Evolutionary conservation across 2,113 vertebrate species (phyloP).

Genomic region (Astur gentilis): DNA sequence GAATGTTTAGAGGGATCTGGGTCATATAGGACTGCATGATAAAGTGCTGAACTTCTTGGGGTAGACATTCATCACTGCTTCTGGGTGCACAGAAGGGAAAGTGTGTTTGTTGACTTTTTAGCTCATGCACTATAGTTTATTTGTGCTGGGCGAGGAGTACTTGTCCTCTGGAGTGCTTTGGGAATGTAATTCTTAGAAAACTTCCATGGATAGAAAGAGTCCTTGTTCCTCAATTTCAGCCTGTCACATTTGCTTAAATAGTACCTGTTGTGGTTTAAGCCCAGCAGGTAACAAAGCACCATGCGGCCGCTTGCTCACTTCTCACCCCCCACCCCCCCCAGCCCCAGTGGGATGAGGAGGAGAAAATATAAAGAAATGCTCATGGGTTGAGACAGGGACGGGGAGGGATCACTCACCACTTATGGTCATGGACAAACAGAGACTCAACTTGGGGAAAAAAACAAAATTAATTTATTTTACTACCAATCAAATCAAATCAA

Average conservation of each 20-base stretch:
- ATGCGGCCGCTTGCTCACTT: rapidly evolving
- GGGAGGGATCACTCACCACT: too few relatives aligned
- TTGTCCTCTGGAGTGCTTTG: neutral
- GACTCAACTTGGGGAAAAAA: too few relatives aligned
- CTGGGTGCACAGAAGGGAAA: neutral
- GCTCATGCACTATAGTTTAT: neutral
- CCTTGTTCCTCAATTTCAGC: neutral
- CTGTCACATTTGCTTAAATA: neutral
- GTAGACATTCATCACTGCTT: neutral
- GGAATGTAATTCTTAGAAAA: neutral
- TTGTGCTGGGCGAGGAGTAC: neutral
- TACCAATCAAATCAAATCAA: too few relatives aligned
- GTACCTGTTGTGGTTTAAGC: too few relatives aligned
- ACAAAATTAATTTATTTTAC: too few relatives aligned
- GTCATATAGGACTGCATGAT: neutral
- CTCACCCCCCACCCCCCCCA: too few relatives aligned
- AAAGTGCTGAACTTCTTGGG: neutral
- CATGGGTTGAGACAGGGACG: too few relatives aligned
- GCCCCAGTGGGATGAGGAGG: too few relatives aligned
- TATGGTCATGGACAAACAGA: too few relatives aligned
- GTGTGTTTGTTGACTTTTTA: neutral
- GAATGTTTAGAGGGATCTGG: neutral
- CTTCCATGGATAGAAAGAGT: neutral
- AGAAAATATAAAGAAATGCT: too few relatives aligned
- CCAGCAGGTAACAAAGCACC: too few relatives aligned